Conservation (phyloP, 2,888 invertebrate species). For the Dasypogon diadema region DNA sequence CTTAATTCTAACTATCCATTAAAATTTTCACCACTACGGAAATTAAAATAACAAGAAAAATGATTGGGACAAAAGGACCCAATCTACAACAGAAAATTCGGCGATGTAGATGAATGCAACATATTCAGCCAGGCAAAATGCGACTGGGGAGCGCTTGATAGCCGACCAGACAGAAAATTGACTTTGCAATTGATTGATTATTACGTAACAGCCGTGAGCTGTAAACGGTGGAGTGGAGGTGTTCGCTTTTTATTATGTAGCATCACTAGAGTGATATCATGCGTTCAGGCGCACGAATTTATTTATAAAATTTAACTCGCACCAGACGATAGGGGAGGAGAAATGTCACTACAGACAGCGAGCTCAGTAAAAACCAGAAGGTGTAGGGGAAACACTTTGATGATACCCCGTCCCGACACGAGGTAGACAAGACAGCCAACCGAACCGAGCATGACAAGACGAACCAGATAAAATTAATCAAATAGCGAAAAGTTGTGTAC, state of each 20-base stretch:
- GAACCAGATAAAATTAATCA: neutral
- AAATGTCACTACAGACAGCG: no score
- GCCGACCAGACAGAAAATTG: constrained; percentile 32
- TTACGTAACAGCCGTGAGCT: constrained; percentile 14
- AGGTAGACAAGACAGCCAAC: neutral
- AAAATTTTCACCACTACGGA: no score
- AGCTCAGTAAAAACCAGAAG: neutral
- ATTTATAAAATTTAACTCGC: neutral
- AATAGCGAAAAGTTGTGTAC: neutral
- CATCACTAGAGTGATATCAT: neutral
- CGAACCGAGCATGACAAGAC: neutral
- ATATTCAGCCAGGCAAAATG: neutral
- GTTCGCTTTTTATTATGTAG: neutral
- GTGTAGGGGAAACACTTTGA: neutral
- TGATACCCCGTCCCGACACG: neutral
- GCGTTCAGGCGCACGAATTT: neutral
- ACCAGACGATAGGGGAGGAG: neutral
- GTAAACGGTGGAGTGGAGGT: neutral
- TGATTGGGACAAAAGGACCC: neutral
- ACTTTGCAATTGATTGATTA: constrained; percentile 31
- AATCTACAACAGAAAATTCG: neutral
- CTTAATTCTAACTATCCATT: no score
- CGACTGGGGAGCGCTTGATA: no score
- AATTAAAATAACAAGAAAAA: no score
- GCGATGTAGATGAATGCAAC: neutral